Evolutionary conservation across 2,888 invertebrate genomes (phyloP).

Genomic region (Nomada flava): DNA sequence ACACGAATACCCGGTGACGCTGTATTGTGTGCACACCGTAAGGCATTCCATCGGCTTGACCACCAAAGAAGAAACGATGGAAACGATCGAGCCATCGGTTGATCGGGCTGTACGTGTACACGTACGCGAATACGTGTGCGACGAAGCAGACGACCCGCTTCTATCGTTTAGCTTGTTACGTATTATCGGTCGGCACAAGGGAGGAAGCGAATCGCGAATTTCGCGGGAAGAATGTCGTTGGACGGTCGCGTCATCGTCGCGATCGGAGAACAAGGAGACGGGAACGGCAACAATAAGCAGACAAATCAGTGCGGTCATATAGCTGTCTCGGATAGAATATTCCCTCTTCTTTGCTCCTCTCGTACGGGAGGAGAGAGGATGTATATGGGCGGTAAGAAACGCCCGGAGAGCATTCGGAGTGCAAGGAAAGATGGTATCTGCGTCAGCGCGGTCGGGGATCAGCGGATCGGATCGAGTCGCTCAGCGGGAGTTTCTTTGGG

Average conservation of each 20-base stretch:
- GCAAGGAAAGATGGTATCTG: slow-evolving; percentile 83
- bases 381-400: slow-evolving; percentile 74
- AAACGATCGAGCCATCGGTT: not conserved
- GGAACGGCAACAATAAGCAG: slow-evolving; percentile 73
- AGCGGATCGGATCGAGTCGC: slow-evolving; percentile 83
- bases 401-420: slow-evolving; percentile 77
- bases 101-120: not conserved
- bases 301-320: slow-evolving; percentile 75
- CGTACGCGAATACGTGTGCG: not conserved
- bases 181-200: no score
- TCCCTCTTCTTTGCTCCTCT: slow-evolving; percentile 49
- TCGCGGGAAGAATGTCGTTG: slow-evolving; percentile 35
- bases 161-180: no score
- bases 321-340: slow-evolving; percentile 72
- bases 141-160: not conserved
- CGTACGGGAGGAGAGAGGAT: slow-evolving; percentile 38
- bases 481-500: slow-evolving; percentile 84
- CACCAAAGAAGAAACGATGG: not conserved
- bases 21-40: no score
- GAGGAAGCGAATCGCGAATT: slow-evolving; percentile 14
- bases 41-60: not conserved
- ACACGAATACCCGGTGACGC: not conserved
- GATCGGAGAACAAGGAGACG: slow-evolving; percentile 64
- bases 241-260: slow-evolving; percentile 64
- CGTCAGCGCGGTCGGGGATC: slow-evolving; percentile 83